These are phyloP conservation scores for Stercorarius parasiticus DNA, from an alignment of 2,113 vertebrate species.

Conservation along the genomic window DNA sequence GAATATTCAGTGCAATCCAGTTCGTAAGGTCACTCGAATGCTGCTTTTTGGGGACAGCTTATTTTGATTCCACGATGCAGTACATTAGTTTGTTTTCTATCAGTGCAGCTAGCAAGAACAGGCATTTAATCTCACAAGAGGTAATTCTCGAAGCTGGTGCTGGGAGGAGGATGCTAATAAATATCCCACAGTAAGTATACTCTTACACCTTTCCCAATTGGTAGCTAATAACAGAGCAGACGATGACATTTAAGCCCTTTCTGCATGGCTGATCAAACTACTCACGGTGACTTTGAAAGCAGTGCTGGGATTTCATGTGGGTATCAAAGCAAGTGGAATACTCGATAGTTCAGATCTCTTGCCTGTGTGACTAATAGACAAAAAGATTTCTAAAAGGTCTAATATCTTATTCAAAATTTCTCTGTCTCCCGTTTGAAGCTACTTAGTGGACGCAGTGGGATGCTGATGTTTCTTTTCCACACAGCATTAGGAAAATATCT, in stretches of 20 bases:
- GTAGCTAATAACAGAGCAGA: constrained; percentile 52
- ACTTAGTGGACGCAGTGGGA: constrained; percentile 30
- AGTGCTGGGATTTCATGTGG: constrained; percentile 28
- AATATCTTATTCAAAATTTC: neutral
- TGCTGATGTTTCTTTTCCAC: neutral
- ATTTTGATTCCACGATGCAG: neutral
- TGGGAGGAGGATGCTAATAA: constrained; percentile 27
- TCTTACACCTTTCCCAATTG: constrained; percentile 25
- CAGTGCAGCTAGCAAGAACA: neutral
- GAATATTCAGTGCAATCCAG: neutral
- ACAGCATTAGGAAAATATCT: neutral
- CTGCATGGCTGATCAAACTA: constrained; percentile 56
- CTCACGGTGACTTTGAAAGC: constrained; percentile 19
- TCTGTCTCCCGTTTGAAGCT: constrained; percentile 17
- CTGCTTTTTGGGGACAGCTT: neutral
- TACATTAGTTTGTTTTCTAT: neutral
- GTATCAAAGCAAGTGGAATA: neutral
- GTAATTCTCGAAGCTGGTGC: neutral
- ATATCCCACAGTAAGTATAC: constrained; percentile 15
- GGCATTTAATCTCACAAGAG: constrained; percentile 24
- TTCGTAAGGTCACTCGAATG: rapidly evolving
- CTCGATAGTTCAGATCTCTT: neutral
- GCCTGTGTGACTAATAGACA: constrained; percentile 38
- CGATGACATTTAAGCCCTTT: constrained; percentile 61
- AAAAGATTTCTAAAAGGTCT: constrained; percentile 17